Evolutionary conservation across 2,888 invertebrate genomes (phyloP), one percentile per base, ranked within the genome.

Genomic region (Nowickia ferox): DNA sequence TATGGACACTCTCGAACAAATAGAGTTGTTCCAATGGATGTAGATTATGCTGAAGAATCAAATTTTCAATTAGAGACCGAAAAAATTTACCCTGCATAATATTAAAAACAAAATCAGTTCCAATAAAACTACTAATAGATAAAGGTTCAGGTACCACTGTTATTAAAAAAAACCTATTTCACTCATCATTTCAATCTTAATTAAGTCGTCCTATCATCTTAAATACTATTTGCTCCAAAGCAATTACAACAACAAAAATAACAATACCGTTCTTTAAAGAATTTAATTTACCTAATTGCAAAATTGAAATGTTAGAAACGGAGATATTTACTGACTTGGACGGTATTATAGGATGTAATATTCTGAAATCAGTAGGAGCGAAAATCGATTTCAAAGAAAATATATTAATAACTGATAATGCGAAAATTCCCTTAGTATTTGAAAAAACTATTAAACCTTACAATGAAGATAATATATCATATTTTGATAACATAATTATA

Each of bases 281-380:
- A 65, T 76, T 76, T 38, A 74, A 63, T 19, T 30, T 2, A 17
- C 59, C 66, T 11, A 53, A 63, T 30, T 46, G 22, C 11, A 55
- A 55, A 53, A 53, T 81, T 19, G 65, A 74, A 40, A 65, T 80
- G 59, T n/a, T 81, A 8, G 79, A 80, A 51, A 68, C 68, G 2
- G 61, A 75, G 15, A 48, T 81, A 38, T 42, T 44, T 17, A 63
- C 46, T 51, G 65, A 75, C 40, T 76, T 76, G 19, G 78, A 84
- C 57, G 84, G 84, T 30, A 63, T 85, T 9, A 48, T 87, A 19
- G 87, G 78, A 3, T 85, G 81, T 10, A 83, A 85, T 40, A 78
- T 85, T 19, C 40, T 87, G 2, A 42, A 40, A 38, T 61, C 66
- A 15, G 59, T 80, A 38, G 77, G 63, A 51, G 80, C 87, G 2